Evolutionary conservation across 37 sponge, comb jelly and placozoan genomes (phyloP), one percentile per base, ranked within the genome.

Genomic region (Spongilla lacustris): DNA sequence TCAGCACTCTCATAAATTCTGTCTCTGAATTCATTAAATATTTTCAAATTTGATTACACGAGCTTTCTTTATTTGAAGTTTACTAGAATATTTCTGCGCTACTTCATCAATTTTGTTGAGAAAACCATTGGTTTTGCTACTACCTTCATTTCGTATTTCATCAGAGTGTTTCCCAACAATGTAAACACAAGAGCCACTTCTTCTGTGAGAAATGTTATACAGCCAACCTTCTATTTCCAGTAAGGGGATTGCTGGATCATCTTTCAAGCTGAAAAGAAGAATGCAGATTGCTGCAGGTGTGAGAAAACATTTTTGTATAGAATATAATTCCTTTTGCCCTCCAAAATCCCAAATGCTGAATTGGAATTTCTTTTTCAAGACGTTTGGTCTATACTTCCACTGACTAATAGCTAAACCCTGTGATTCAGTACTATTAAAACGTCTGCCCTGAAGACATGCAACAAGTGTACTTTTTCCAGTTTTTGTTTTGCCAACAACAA

Each of bases 341-440:
- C 88, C 94, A 74, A 94, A 92, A 70, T 96, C 96, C 96, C 96
- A 96, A 36, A 92, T 90, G 67, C 83, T 89, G 82, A 92, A 96
- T 21, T 89, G 72, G 75, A 96, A 85, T 19, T 32, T 74, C 38
- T 81, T 30, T 21, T 74, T 75, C 31, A 67, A 74, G 21, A 33
- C 12, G 34, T 29, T 28, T 19, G 77, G 81, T 9, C 73, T 27
- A 30, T 80, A 85, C 27, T 24, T 81, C 87, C 90, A 89, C 50
- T 92, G 87, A 70, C 90, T 92, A 28, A 95, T 81, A 30, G 91
- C 90, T 38, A 95, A 78, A 37, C 96, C 96, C 14, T 89, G 92
- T 17, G 96, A 92, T 21, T 88, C 78, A 21, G 73, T 49, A 33
- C 86, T 79, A 72, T 36, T 71, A 31, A 77, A 77, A 78, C 1